Evolutionary conservation across 2,113 vertebrate genomes (phyloP).

Genomic region (Strix uralensis): DNA sequence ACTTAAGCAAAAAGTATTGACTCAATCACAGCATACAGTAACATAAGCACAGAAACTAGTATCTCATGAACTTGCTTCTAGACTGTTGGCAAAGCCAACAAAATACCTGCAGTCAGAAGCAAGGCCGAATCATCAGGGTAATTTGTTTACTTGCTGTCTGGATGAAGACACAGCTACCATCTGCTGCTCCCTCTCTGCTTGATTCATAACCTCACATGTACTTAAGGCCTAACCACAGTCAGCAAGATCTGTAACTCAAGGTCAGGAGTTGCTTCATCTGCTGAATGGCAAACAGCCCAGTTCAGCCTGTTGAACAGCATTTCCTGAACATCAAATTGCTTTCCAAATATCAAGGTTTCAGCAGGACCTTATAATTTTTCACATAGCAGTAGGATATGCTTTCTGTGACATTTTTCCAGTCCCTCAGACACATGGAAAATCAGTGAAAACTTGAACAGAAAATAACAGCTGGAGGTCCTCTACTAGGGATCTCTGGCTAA

Average conservation of each 20-base stretch:
- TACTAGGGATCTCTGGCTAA: neutral
- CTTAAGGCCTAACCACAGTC: neutral
- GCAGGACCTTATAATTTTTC: neutral
- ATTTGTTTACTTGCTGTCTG: neutral
- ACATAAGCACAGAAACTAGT: neutral
- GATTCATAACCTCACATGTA: neutral
- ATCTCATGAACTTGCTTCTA: neutral
- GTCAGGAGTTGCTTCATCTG: neutral
- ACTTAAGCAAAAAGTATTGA: neutral
- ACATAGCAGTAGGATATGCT: neutral
- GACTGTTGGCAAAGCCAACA: neutral
- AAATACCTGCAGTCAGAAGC: neutral
- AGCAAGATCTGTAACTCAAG: neutral
- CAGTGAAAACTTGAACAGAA: neutral
- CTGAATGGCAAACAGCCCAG: neutral
- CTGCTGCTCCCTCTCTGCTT: neutral
- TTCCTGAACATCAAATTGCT: neutral
- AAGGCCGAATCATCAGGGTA: neutral
- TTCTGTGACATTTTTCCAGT: neutral
- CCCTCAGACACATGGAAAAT: neutral
- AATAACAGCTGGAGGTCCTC: neutral
- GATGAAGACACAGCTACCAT: neutral
- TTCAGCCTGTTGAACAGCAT: neutral
- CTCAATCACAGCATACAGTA: neutral
- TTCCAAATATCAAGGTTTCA: neutral